Evolutionary conservation across 2,888 invertebrate genomes (phyloP), one percentile per base, ranked within the genome.

Genomic region (Myopa testacea): DNA sequence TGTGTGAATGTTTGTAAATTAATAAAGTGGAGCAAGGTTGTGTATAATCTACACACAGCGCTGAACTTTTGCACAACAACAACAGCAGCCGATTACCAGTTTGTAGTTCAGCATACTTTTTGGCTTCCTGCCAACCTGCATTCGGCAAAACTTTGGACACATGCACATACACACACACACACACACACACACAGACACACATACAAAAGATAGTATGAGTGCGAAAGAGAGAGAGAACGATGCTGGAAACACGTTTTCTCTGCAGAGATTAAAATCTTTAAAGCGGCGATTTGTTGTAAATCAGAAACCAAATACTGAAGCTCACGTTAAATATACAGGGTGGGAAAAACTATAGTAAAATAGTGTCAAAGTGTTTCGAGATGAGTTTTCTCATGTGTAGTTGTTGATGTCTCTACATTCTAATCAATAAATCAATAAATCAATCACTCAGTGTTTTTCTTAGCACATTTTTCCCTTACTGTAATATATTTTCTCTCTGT

Each of bases 1-100:
- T 75, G 70, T 45, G 34, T 34, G 37, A 5, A 65, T 65, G 77
- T 72, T 26, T 26, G 81, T 80, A 80, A 81, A 81, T 81, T 81
- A 80, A 80, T 82, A 79, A 82, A 82, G 75, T 82, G 74, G 81
- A 65, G 81, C 83, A 83, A 82, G 83, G 82, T 80, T 79, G 77
- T 16, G 37, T 65, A 26, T 62, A n/a, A 45, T n/a, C 75, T 55
- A 70, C 38, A 65, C 45, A 60, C 60, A 69, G 67, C 71, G 63
- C 34, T 38, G 19, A 72, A 60, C 45, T 77, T 40, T 7, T 52
- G 50, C 16, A 71, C 70, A 73, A 58, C 71, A 69, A 16, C 71
- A 69, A 74, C 6, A 45, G 8, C 40, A 40, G 8, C 40, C 40
- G 40, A 40, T 55, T 50, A 26, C 12, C 34, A 50, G 14, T 26